These are phyloP conservation scores for Ammodytes dubius DNA, from an alignment of 2,113 vertebrate genomes.

Conservation along the genomic window DNA sequence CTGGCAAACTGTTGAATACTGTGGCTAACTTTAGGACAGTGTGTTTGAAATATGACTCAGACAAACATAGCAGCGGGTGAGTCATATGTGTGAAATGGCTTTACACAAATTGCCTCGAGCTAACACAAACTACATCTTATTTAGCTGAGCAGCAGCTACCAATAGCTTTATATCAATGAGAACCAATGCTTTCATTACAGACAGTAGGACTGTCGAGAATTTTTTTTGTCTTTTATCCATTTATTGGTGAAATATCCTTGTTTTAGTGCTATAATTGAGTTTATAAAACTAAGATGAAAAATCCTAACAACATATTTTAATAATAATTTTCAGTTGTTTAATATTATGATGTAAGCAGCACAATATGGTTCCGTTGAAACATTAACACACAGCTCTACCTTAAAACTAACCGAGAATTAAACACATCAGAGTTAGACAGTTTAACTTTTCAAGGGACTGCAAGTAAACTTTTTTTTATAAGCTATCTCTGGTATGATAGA, in stretches of 20 bases:
- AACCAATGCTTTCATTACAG: slow-evolving; percentile 27
- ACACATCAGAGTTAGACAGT: too few species aligned
- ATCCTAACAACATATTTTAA: too few species aligned
- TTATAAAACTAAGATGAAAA: neutral
- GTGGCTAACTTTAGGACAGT: slow-evolving; percentile 48
- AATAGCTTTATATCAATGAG: slow-evolving; percentile 21
- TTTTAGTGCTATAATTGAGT: neutral
- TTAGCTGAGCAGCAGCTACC: slow-evolving; percentile 32
- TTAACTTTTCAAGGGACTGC: too few species aligned
- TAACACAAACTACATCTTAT: neutral
- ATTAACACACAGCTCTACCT: too few species aligned
- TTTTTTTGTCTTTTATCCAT: neutral
- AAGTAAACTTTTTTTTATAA: too few species aligned
- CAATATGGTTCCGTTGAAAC: too few species aligned
- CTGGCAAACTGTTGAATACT: slow-evolving; percentile 13
- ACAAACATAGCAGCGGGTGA: slow-evolving; percentile 45
- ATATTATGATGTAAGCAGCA: too few species aligned
- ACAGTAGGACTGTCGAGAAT: neutral
- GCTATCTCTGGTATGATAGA: too few species aligned
- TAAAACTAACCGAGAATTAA: too few species aligned
- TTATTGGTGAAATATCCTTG: neutral
- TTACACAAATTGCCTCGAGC: slow-evolving; percentile 17
- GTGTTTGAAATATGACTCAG: slow-evolving; percentile 65
- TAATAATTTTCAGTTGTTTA: too few species aligned
- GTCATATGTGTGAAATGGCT: slow-evolving; percentile 35